A percentile compares a stretch with the other conserved stretches of the same genome.
phyloP scores from a whole-genome alignment of 2,113 vertebrate genomes.

The Lagenorhynchus albirostris region DNA sequence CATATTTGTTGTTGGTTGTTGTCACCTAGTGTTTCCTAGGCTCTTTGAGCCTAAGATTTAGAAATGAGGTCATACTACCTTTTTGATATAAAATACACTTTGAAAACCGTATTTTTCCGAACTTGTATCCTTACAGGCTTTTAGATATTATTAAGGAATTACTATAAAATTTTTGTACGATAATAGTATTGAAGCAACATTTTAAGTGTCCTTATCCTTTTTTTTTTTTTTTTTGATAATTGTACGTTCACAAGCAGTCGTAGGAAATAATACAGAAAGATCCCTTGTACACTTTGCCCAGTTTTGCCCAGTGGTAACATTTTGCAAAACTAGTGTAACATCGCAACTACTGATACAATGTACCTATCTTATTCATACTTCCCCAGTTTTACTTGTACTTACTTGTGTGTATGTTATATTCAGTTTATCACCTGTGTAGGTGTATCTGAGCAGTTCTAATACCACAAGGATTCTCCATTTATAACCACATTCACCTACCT shows the following conservation, averaged over 20 bases:
- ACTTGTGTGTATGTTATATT: not conserved
- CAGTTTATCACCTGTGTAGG: not conserved
- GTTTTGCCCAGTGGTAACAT: not conserved
- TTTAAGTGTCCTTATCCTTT: not conserved
- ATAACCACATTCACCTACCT: not conserved
- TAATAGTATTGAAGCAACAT: not conserved
- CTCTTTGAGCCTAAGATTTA: not conserved
- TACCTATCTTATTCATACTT: not conserved
- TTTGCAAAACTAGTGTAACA: not conserved
- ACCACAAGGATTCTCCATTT: not conserved
- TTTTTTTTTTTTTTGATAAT: not conserved
- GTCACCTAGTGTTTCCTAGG: not conserved
- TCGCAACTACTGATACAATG: not conserved
- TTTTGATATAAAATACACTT: not conserved
- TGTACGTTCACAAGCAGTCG: not conserved
- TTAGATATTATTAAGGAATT: not conserved
- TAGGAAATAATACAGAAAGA: not conserved
- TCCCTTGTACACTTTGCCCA: not conserved
- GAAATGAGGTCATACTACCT: not conserved
- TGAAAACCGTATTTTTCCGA: not conserved
- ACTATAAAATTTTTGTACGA: not conserved
- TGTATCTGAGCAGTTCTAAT: not conserved
- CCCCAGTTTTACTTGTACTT: not conserved
- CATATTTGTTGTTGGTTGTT: not conserved
- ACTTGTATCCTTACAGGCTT: not conserved